Percentiles rank a stretch among this genome's conserved stretches.
phyloP scores from a whole-genome alignment of 30 jellyfish, hydroid and myxozoan species.

The Rhopilema esculentum region DNA sequence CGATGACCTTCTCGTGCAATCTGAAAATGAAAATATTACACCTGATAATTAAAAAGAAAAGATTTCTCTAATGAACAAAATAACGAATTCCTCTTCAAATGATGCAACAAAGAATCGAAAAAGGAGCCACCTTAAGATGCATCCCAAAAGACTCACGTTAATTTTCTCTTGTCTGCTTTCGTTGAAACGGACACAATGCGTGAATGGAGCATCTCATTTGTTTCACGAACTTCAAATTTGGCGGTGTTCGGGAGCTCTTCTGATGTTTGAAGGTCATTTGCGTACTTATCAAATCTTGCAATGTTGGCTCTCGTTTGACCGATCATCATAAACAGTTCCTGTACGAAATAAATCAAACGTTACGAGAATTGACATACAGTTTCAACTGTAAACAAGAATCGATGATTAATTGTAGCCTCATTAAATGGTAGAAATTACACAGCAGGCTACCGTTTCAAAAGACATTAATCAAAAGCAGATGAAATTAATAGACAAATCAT shows the following conservation, averaged over 20 bases:
- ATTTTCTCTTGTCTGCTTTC: conserved; percentile 47
- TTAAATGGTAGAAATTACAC: too few species aligned
- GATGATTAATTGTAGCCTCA: too few species aligned
- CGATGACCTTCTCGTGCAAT: conserved; percentile 63
- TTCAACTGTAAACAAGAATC: too few species aligned
- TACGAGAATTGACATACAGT: too few species aligned
- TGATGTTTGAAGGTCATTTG: conserved; percentile 38
- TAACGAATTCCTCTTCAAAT: too few species aligned
- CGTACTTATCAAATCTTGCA: conserved; percentile 54
- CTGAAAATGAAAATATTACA: conserved; percentile 10
- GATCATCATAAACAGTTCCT: conserved; percentile 68
- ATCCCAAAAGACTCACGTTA: conserved; percentile 10
- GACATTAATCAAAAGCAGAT: too few species aligned
- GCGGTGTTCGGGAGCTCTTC: conserved; percentile 31
- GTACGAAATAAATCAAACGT: background rate
- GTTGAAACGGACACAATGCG: conserved; percentile 24
- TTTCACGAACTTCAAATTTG: conserved; percentile 54
- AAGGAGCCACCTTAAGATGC: background rate
- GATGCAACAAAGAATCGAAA: background rate
- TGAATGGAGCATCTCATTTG: conserved; percentile 46
- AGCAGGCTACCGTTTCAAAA: too few species aligned
- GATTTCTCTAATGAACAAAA: too few species aligned
- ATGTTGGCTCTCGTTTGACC: conserved; percentile 67
- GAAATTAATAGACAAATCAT: too few species aligned
- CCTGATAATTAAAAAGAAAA: too few species aligned